Conservation (phyloP, 2,888 invertebrate genomes). For the Drosophila paranaensis region DNA sequence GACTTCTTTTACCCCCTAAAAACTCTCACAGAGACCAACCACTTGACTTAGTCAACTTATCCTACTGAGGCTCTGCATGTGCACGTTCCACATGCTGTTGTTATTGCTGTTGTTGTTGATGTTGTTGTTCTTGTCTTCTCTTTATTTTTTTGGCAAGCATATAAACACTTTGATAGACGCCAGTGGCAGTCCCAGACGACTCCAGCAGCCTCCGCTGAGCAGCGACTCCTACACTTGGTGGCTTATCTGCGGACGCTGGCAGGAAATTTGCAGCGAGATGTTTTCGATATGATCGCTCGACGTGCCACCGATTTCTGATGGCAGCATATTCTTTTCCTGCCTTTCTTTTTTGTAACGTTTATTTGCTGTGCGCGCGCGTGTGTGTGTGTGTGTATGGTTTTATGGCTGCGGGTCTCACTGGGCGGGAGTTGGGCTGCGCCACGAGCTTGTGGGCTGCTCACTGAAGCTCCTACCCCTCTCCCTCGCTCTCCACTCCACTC, state of each 20-base stretch:
- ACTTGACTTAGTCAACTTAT: background rate
- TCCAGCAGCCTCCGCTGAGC: no score
- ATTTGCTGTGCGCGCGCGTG: constrained; percentile 22
- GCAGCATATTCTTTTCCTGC: constrained; percentile 55
- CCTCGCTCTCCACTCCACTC: no score
- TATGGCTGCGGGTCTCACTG: constrained; percentile 31
- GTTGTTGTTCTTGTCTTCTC: background rate
- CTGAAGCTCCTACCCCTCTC: background rate
- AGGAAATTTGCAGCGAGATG: constrained; percentile 73
- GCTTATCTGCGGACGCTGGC: constrained; percentile 64
- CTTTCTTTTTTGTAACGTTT: constrained; percentile 11
- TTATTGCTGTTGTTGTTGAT: no score
- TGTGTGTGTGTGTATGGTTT: no score
- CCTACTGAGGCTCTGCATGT: background rate
- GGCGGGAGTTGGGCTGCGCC: constrained; percentile 5
- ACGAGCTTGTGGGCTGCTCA: constrained; percentile 11
- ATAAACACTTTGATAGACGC: constrained; percentile 65
- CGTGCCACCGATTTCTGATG: constrained; percentile 72
- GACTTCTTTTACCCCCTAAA: background rate
- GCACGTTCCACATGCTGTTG: constrained; percentile 7
- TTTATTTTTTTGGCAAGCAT: constrained; percentile 33
- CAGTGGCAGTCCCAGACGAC: constrained; percentile 55
- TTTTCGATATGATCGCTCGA: constrained; percentile 76
- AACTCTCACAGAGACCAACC: background rate
- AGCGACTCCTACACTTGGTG: constrained; percentile 62